phyloP scores from a whole-genome alignment of 1,140 invertebrate species.

The Danaus plexippus region DNA sequence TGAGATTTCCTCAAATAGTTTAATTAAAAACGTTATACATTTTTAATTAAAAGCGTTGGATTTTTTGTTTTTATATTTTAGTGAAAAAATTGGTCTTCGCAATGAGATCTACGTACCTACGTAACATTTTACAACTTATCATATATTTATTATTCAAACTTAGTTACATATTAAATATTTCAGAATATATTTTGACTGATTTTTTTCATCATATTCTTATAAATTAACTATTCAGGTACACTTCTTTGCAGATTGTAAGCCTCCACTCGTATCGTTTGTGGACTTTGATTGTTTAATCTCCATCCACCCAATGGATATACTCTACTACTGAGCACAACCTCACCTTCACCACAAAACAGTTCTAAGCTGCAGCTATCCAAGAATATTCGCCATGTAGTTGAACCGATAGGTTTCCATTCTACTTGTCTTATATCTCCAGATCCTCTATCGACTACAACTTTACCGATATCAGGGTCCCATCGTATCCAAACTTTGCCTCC shows the following conservation, averaged over 20 bases:
- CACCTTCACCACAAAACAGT: conserved; percentile 63
- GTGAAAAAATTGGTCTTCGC: too few species aligned
- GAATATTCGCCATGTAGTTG: conserved; percentile 43
- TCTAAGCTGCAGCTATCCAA: conserved; percentile 57
- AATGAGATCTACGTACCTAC: too few species aligned
- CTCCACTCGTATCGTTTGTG: conserved; percentile 32
- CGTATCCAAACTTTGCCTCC: conserved; percentile 38
- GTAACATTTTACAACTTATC: too few species aligned
- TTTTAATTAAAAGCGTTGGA: background rate
- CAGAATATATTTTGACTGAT: background rate
- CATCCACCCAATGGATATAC: conserved; percentile 49
- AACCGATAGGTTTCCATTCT: conserved; percentile 42
- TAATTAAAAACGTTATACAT: conserved; percentile 1
- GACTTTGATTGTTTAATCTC: conserved; percentile 41
- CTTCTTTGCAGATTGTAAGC: conserved; percentile 42
- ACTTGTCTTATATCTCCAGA: conserved; percentile 47
- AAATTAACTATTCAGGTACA: conserved; percentile 31
- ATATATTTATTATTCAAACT: background rate
- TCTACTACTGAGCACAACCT: conserved; percentile 56
- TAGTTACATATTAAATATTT: background rate
- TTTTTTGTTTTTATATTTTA: too few species aligned
- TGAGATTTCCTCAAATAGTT: conserved; percentile 3
- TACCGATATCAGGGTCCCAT: conserved; percentile 41
- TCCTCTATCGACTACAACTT: conserved; percentile 46
- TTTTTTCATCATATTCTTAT: too few species aligned